Percentiles rank a stretch among this genome's conserved stretches.
Conservation (phyloP, 2,113 vertebrate genomes). For the Bettongia penicillata region DNA sequence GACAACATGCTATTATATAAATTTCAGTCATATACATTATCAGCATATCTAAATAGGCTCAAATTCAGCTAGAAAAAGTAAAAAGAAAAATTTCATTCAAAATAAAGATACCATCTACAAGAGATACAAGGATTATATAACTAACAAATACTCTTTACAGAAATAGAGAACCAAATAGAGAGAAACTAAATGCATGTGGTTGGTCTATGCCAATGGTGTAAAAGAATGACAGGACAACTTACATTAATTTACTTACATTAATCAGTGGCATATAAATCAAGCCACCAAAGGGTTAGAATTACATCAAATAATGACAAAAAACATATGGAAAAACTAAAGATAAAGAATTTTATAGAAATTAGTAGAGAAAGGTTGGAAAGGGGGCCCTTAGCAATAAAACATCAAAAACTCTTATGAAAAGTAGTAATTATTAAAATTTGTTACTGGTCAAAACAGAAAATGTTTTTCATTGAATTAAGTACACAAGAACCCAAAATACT, state of each 20-base stretch:
- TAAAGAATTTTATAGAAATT: not conserved
- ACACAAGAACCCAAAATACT: not conserved
- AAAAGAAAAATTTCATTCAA: not conserved
- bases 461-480: not conserved
- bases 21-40: not conserved
- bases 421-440: not conserved
- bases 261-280: not conserved
- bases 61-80: not conserved
- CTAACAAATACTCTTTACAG: not conserved
- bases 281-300: not conserved
- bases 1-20: not conserved
- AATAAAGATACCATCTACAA: not conserved
- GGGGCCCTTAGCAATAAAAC: not conserved
- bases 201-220: not conserved
- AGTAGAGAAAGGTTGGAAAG: not conserved
- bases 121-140: no score
- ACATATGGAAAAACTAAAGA: not conserved
- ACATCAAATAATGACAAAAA: not conserved
- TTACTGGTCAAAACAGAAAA: not conserved
- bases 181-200: not conserved
- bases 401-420: not conserved
- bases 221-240: not conserved
- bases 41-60: not conserved
- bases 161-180: not conserved
- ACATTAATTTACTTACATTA: not conserved